A percentile compares a stretch with the other conserved stretches of the same genome.
phyloP scores from a whole-genome alignment of 2,113 vertebrate genomes.

The Nicator chloris region DNA sequence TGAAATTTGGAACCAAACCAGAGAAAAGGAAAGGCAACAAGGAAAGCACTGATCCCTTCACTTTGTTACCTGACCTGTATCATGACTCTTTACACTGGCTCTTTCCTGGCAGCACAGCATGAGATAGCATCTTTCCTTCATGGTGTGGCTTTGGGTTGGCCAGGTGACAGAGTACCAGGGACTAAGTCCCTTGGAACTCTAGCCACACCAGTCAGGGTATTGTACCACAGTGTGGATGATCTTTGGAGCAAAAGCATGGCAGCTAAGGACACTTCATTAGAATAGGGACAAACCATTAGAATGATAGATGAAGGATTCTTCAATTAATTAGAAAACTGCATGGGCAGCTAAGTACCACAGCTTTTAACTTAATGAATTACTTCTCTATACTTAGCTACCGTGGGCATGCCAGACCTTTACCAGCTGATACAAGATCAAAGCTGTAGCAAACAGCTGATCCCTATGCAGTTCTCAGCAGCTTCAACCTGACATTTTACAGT shows the following conservation, averaged over 20 bases:
- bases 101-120: neutral
- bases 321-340: neutral
- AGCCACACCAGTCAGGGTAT: neutral
- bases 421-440: neutral
- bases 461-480: neutral
- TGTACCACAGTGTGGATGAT: neutral
- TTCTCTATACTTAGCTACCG: neutral
- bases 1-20: neutral
- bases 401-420: neutral
- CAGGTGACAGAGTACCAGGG: neutral
- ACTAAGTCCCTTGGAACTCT: no score
- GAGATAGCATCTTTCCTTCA: neutral
- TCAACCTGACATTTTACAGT: neutral
- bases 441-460: neutral
- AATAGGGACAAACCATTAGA: neutral
- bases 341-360: neutral
- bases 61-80: neutral
- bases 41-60: neutral
- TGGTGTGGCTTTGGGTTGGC: neutral
- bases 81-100: neutral
- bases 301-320: neutral
- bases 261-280: neutral
- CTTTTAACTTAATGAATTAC: slow-evolving; percentile 11
- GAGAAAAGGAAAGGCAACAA: neutral
- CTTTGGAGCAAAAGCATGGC: neutral